Evolutionary conservation across 2,113 vertebrate species (phyloP).

Genomic region (Rhea americana): DNA sequence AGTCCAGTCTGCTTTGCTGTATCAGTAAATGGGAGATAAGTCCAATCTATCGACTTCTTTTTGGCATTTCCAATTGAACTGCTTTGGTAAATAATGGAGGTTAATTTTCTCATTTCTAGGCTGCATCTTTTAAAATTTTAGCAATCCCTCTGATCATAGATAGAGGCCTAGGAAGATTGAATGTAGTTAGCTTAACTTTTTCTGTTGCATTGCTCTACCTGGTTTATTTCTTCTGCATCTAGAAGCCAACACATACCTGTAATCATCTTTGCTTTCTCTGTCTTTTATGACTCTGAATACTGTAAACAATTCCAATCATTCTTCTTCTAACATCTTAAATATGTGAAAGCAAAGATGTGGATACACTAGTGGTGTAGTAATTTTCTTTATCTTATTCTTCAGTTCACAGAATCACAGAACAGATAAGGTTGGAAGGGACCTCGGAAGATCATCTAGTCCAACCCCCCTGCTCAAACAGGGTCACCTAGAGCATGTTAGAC

Average conservation of each 20-base stretch:
- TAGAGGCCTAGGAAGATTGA: not conserved
- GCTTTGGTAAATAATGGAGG: not conserved
- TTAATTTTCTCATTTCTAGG: not conserved
- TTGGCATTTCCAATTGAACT: not conserved
- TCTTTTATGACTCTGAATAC: not conserved
- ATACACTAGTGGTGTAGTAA: not conserved
- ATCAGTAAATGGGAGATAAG: not conserved
- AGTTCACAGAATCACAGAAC: too few relatives aligned
- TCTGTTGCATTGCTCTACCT: not conserved
- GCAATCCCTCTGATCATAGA: fast-evolving
- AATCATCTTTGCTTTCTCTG: not conserved
- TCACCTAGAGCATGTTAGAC: too few relatives aligned
- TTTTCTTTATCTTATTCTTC: not conserved
- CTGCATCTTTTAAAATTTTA: not conserved
- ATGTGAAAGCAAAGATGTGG: not conserved
- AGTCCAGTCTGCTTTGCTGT: not conserved
- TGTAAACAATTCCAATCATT: too few relatives aligned
- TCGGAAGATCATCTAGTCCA: too few relatives aligned
- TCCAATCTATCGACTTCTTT: not conserved
- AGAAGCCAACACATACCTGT: not conserved
- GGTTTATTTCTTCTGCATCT: not conserved
- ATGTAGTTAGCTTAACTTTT: not conserved
- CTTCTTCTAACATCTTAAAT: too few relatives aligned
- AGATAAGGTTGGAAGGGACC: too few relatives aligned
- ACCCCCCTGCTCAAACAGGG: too few relatives aligned